These are phyloP conservation scores for Schizothorax lantsangensis DNA, from an alignment of 2,797 vertebrate species.

Conservation along the genomic window DNA sequence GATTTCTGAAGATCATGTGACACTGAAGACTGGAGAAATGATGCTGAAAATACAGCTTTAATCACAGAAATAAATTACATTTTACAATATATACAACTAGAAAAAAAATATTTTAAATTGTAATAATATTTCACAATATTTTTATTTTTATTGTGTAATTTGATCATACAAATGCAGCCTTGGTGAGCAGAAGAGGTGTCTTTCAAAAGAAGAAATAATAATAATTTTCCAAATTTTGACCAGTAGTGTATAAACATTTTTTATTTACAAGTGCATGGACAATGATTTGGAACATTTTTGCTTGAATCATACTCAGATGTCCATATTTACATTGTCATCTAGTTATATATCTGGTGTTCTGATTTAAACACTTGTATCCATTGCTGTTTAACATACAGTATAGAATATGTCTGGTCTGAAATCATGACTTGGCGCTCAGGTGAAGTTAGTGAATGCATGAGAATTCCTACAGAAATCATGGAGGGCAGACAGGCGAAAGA, in stretches of 20 bases:
- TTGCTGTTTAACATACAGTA: neutral
- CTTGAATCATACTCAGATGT: neutral
- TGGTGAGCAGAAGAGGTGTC: neutral
- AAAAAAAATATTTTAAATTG: neutral
- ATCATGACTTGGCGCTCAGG: neutral
- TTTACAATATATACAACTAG: neutral
- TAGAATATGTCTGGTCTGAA: neutral
- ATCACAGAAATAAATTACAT: neutral
- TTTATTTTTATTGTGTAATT: neutral
- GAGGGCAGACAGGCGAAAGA: neutral
- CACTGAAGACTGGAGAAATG: neutral
- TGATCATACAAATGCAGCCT: neutral
- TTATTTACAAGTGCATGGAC: neutral
- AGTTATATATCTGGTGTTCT: neutral
- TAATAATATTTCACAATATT: conserved; percentile 1
- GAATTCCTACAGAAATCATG: neutral
- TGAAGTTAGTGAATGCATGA: neutral
- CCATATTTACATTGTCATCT: neutral
- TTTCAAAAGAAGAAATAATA: no score
- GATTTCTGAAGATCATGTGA: neutral
- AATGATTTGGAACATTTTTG: neutral
- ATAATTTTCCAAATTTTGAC: neutral
- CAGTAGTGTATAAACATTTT: neutral
- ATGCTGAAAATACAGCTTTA: no score
- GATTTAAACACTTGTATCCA: neutral